A percentile compares a stretch with the other conserved stretches of the same genome.
Conservation (phyloP, 1,140 invertebrate genomes). For the Lepidurus arcticus region DNA sequence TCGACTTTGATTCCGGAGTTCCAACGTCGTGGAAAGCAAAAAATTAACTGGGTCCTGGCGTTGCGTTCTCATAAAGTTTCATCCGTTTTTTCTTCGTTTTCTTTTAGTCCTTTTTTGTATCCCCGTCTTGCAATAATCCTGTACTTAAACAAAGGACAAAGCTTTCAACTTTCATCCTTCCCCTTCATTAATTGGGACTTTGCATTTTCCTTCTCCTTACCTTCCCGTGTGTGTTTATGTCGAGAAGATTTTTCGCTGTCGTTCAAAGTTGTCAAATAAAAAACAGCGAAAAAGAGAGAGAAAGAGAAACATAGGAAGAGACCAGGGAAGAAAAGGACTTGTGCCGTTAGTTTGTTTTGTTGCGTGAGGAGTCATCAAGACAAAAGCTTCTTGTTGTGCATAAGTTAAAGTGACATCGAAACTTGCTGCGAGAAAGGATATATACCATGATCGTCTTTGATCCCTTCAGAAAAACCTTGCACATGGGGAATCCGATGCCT, state of each 20-base stretch:
- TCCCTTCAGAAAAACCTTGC: background rate
- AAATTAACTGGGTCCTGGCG: background rate
- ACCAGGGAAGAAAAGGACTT: background rate
- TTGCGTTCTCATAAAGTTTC: background rate
- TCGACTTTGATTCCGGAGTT: too few relatives aligned
- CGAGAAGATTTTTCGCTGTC: background rate
- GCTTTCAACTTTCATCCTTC: background rate
- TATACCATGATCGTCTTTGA: constrained; percentile 1
- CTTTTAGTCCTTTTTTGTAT: background rate
- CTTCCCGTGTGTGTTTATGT: background rate
- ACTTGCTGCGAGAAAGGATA: background rate
- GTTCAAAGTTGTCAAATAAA: background rate
- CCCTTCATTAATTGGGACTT: constrained; percentile 15
- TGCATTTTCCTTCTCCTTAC: background rate
- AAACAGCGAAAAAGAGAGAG: background rate
- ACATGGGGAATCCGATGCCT: too few relatives aligned
- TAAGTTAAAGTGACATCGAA: constrained; percentile 19
- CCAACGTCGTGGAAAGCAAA: too few relatives aligned
- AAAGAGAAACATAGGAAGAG: background rate
- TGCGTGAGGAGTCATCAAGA: constrained; percentile 7
- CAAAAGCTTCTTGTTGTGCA: background rate
- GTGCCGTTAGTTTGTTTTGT: background rate
- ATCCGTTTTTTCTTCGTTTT: background rate
- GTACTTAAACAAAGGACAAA: background rate
- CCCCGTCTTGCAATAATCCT: background rate